Conservation (phyloP, 2,888 invertebrate species). For the Ferdinandea cuprea region DNA sequence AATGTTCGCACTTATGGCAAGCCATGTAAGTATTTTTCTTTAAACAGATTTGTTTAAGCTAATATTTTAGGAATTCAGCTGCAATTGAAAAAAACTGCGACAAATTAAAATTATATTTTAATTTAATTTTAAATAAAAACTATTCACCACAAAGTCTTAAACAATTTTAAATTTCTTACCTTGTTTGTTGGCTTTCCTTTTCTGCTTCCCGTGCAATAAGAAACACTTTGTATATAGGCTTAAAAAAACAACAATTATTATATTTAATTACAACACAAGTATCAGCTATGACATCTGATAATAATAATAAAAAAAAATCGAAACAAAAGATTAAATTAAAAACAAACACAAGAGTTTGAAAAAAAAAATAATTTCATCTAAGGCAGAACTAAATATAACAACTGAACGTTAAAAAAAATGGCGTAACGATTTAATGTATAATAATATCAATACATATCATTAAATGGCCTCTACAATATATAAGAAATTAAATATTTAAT, state of each 20-base stretch:
- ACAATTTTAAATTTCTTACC: too few relatives aligned
- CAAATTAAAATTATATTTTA: too few relatives aligned
- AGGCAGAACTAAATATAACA: slow-evolving; percentile 44
- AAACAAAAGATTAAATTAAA: slow-evolving; percentile 67
- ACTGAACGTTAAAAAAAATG: slow-evolving; percentile 12
- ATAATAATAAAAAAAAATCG: slow-evolving; percentile 79
- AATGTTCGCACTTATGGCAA: too few relatives aligned
- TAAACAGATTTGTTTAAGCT: too few relatives aligned
- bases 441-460: slow-evolving; percentile 82
- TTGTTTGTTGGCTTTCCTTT: background rate
- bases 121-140: too few relatives aligned
- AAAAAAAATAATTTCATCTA: slow-evolving; percentile 76
- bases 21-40: too few relatives aligned
- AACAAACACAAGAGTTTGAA: slow-evolving; percentile 76
- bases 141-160: too few relatives aligned
- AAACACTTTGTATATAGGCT: slow-evolving; percentile 48
- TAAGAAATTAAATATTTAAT: slow-evolving; percentile 75
- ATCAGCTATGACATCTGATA: slow-evolving; percentile 83
- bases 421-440: slow-evolving; percentile 80
- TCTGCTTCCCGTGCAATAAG: slow-evolving; percentile 22
- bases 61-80: too few relatives aligned
- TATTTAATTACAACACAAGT: slow-evolving; percentile 75
- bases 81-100: too few relatives aligned
- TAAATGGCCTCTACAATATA: slow-evolving; percentile 82
- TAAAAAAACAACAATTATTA: slow-evolving; percentile 56